These are phyloP conservation scores for Aelia acuminata DNA, from an alignment of 2,888 invertebrate species.

Conservation along the genomic window DNA sequence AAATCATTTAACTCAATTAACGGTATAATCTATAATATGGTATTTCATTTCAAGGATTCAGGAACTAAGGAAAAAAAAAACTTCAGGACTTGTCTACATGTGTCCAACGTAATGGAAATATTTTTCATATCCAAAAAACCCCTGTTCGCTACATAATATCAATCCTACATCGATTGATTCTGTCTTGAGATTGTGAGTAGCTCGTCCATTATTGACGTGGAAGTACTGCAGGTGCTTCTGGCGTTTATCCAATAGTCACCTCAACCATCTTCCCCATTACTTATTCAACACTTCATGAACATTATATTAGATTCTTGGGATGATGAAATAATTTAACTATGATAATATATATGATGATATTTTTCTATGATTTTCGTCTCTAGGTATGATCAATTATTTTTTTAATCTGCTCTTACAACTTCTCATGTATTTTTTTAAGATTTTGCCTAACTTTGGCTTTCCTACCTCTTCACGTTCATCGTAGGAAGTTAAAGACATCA, in stretches of 20 bases:
- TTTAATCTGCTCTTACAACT: too few species aligned
- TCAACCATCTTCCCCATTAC: background rate
- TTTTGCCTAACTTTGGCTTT: too few species aligned
- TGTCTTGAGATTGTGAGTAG: background rate
- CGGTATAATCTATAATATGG: too few species aligned
- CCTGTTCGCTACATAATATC: background rate
- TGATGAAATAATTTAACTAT: background rate
- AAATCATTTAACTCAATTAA: too few species aligned
- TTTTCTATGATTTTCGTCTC: too few species aligned
- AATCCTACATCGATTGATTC: slow-evolving; percentile 21
- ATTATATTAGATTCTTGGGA: background rate
- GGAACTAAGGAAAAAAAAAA: too few species aligned
- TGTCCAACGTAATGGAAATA: background rate
- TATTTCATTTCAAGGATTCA: background rate
- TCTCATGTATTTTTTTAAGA: too few species aligned
- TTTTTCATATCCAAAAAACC: background rate
- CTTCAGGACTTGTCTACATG: too few species aligned
- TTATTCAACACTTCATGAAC: background rate
- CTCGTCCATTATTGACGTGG: slow-evolving; percentile 15
- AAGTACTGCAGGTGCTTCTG: slow-evolving; percentile 9
- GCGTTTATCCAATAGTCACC: slow-evolving; percentile 1
- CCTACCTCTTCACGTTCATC: too few species aligned
- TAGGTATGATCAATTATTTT: too few species aligned
- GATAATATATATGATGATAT: too few species aligned
- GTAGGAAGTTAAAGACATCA: too few species aligned